These are phyloP conservation scores for Bacillus rossius DNA, from an alignment of 1,140 invertebrate genomes.

Conservation along the genomic window DNA sequence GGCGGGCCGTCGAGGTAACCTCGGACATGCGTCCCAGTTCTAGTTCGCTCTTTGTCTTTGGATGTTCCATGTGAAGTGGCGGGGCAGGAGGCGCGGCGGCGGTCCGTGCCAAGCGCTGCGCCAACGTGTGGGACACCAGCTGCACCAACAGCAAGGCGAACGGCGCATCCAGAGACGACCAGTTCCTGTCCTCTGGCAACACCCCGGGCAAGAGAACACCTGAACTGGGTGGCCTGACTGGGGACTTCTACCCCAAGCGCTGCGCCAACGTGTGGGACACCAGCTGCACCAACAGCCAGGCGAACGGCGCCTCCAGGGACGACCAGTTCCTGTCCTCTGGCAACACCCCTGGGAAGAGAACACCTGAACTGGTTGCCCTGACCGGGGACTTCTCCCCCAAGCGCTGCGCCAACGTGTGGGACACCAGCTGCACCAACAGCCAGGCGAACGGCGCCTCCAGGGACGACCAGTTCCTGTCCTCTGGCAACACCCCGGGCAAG, in stretches of 20 bases:
- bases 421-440: background rate
- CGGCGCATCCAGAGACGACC: background rate
- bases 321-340: background rate
- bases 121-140: conserved; percentile 4
- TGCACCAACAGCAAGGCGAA: conserved; percentile 4
- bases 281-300: conserved; percentile 3
- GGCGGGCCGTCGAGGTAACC: background rate
- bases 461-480: background rate
- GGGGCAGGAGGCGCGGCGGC: no score
- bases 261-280: conserved; percentile 9
- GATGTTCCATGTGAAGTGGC: no score
- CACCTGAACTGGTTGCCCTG: background rate
- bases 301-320: background rate
- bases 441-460: background rate
- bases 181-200: background rate
- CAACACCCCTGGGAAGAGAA: conserved; percentile 9
- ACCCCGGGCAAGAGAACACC: conserved; percentile 7
- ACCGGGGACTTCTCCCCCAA: background rate
- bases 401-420: background rate
- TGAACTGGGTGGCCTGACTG: background rate
- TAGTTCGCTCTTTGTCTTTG: no score
- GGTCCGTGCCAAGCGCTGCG: background rate
- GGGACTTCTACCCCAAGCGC: background rate
- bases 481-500: background rate
- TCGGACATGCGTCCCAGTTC: no score